Base-by-base conservation (phyloP, 2,888 invertebrate species). In the Parascotia fuliginaria region DNA sequence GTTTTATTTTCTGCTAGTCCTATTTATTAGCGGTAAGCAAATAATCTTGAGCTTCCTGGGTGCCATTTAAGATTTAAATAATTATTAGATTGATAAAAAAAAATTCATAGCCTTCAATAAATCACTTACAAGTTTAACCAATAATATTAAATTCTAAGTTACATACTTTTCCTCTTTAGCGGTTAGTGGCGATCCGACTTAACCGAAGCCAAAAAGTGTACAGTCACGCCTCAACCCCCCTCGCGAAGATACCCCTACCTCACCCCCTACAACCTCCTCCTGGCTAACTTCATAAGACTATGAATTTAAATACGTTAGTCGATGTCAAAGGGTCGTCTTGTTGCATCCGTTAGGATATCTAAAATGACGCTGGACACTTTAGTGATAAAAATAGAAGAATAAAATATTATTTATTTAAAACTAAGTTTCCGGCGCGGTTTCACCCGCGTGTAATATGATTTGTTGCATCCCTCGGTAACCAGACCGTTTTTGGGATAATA, bases 271-370 rank as follows among this genome's bases (percentile, higher is more conserved):
- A 51, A 45, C 68, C 68, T 64, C 70, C 71, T 60, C 75, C 79
- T 66, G 82, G 83, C 86, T 89, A 89, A 91, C 90, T 91, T 90
- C 89, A 91, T 91, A 92, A 91, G 89, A 89, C 90, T 89, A 91
- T 91, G 91, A 91, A 90, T 92, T 91, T 91, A 91, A 92, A 92
- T 91, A 91, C 90, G 89, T 89, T 90, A 88, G 84, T 79, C 85
- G 88, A 86, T 89, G 90, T 89, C 90, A 89, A 90, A 89, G 89
- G 86, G 87, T 85, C 77, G 75, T 64, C 69, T 77, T 75, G 84
- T 81, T 87, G 85, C 86, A 81, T 79, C 77, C 73, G 75, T 72
- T 75, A 64, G 65, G 59, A 48, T 43, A 14, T 29, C 14, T 85
- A 87, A 83, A 77, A 82, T 84, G 73, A 16, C 66, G 68, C 73